These are phyloP conservation scores for Dermolepida albohirtum DNA, from an alignment of 2,888 invertebrate genomes.

Conservation along the genomic window DNA sequence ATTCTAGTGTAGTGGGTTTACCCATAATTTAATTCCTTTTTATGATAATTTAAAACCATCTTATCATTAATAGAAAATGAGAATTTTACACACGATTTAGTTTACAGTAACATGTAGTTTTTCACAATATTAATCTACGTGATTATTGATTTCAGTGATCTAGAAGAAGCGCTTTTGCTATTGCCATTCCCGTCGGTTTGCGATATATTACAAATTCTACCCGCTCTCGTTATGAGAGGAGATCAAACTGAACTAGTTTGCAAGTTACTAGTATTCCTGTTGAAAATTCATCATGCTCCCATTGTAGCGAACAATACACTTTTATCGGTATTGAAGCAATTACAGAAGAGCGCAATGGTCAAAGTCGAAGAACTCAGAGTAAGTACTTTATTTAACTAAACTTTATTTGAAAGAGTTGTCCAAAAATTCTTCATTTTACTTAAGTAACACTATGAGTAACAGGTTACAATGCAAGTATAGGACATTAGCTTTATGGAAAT, in stretches of 20 bases:
- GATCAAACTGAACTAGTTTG: constrained; percentile 82
- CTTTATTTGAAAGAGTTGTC: too few relatives aligned
- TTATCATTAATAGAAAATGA: too few relatives aligned
- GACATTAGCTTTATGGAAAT: too few relatives aligned
- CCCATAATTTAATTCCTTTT: too few relatives aligned
- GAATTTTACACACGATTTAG: too few relatives aligned
- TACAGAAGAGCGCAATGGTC: constrained; percentile 69
- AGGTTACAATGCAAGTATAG: too few relatives aligned
- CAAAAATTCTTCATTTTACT: too few relatives aligned
- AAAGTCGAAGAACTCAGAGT: constrained; percentile 74
- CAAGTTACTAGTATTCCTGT: constrained; percentile 80
- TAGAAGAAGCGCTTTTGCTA: constrained; percentile 89
- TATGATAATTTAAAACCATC: too few relatives aligned
- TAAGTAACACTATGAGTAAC: too few relatives aligned
- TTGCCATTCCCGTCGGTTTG: constrained; percentile 86
- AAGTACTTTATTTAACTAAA: too few relatives aligned
- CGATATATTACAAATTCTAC: constrained; percentile 80
- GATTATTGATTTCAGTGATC: constrained; percentile 73
- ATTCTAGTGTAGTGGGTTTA: too few relatives aligned
- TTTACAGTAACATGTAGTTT: too few relatives aligned
- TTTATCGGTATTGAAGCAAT: constrained; percentile 73
- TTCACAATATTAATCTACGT: constrained; percentile 19
- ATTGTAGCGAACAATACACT: constrained; percentile 79
- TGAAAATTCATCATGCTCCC: constrained; percentile 82
- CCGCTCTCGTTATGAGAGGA: constrained; percentile 74